Evolutionary conservation across 2,888 invertebrate genomes (phyloP).

Genomic region (Teinopalpus imperialis): DNA sequence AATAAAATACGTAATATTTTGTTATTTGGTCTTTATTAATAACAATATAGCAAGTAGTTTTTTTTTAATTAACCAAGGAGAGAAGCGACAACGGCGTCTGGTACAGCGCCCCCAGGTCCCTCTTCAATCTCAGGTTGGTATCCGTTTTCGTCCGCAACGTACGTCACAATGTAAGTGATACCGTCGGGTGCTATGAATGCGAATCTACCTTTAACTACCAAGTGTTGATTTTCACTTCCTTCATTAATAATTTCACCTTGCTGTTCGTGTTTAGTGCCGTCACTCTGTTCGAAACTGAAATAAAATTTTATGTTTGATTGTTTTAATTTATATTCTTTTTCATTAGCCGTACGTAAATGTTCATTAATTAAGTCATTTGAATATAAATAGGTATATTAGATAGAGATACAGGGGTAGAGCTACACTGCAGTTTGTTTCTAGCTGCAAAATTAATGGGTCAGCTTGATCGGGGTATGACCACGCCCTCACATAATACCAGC

Average conservation of each 20-base stretch:
- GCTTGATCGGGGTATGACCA: too few relatives aligned
- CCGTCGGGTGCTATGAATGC: constrained; percentile 66
- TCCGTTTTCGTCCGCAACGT: constrained; percentile 61
- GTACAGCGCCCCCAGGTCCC: constrained; percentile 45
- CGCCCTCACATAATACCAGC: too few relatives aligned
- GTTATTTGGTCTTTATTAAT: too few relatives aligned
- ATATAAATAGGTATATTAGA: too few relatives aligned
- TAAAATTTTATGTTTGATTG: background rate
- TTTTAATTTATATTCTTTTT: too few relatives aligned
- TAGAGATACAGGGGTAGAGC: too few relatives aligned
- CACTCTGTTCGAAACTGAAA: constrained; percentile 58
- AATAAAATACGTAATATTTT: too few relatives aligned
- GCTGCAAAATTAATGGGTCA: too few relatives aligned
- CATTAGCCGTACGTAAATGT: too few relatives aligned
- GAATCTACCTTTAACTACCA: constrained; percentile 66
- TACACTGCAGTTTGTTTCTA: too few relatives aligned
- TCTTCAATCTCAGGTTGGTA: constrained; percentile 50
- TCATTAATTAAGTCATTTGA: too few relatives aligned
- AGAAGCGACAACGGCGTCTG: constrained; percentile 39
- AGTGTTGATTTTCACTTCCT: constrained; percentile 64
- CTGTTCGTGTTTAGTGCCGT: constrained; percentile 64
- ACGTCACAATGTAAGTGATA: constrained; percentile 72
- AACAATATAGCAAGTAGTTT: constrained; percentile 11
- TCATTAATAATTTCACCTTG: constrained; percentile 62
- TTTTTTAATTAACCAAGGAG: constrained; percentile 35